These are phyloP conservation scores for Aplodontia rufa DNA, from an alignment of 2,113 vertebrate genomes.

Conservation along the genomic window DNA sequence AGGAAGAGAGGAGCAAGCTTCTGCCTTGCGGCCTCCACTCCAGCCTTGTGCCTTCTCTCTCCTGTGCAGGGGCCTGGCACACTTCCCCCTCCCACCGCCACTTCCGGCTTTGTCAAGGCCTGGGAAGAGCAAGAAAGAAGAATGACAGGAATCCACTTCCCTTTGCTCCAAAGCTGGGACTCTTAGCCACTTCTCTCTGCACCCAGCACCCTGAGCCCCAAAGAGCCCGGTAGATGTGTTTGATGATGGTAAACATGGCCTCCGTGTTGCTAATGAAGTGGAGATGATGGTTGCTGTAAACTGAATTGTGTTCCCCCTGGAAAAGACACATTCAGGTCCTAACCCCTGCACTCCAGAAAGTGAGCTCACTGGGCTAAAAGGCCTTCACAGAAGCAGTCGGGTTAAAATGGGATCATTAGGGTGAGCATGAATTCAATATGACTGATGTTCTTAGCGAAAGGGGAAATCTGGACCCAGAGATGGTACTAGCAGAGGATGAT, in stretches of 20 bases:
- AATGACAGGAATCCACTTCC: not conserved
- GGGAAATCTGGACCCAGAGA: not conserved
- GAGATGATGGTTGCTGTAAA: not conserved
- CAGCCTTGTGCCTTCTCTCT: too few species aligned
- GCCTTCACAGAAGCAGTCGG: not conserved
- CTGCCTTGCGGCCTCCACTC: not conserved
- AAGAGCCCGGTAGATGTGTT: not conserved
- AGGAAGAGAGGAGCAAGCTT: not conserved
- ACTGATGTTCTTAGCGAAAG: not conserved
- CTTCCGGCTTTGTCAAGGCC: not conserved
- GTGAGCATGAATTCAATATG: not conserved
- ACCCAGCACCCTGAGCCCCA: rapidly evolving
- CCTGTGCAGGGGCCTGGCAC: too few species aligned
- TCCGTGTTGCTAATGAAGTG: too few species aligned
- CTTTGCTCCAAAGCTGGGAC: not conserved
- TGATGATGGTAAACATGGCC: not conserved
- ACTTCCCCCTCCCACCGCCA: too few species aligned
- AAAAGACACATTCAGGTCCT: not conserved
- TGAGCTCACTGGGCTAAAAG: not conserved
- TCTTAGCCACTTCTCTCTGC: too few species aligned
- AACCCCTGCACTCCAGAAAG: not conserved
- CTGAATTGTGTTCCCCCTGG: not conserved
- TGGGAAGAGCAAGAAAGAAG: not conserved
- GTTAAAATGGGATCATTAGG: not conserved
- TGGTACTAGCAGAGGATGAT: not conserved